These are phyloP conservation scores for Dicranocentrus wangi DNA, from an alignment of 2,888 invertebrate genomes.

Conservation along the genomic window DNA sequence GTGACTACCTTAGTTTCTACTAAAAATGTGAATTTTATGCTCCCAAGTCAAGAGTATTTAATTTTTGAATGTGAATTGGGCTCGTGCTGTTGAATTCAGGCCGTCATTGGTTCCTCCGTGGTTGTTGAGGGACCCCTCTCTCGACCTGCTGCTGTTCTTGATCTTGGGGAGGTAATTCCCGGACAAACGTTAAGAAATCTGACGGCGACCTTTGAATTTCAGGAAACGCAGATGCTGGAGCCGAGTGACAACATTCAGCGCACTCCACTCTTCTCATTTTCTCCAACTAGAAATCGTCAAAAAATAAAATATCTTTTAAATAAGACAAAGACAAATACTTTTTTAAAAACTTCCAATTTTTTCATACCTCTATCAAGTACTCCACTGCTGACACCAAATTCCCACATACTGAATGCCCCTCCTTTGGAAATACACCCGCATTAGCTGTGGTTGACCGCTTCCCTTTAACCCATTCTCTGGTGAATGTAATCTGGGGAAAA, in stretches of 20 bases:
- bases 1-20: no score
- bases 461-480: slow-evolving; percentile 70
- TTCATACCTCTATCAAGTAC: slow-evolving; percentile 65
- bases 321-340: not conserved
- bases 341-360: not conserved
- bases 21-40: no score
- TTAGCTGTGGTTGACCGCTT: slow-evolving; percentile 59
- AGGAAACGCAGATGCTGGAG: slow-evolving; percentile 16
- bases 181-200: slow-evolving; percentile 49
- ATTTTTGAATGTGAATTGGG: no score
- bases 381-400: slow-evolving; percentile 68
- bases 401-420: slow-evolving; percentile 51
- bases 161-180: slow-evolving; percentile 41
- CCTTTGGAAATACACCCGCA: slow-evolving; percentile 39
- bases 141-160: slow-evolving; percentile 11
- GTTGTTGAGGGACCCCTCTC: not conserved
- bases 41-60: no score
- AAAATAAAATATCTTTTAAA: not conserved
- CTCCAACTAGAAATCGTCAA: slow-evolving; percentile 35
- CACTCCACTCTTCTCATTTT: slow-evolving; percentile 47
- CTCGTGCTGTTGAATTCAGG: no score
- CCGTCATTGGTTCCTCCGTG: slow-evolving; percentile 51
- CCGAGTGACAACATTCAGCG: slow-evolving; percentile 37
- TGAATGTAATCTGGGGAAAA: slow-evolving; percentile 70
- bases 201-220: slow-evolving; percentile 45